Conservation (phyloP, 2,797 vertebrate species). For the Neosilurus mollespiculum region DNA sequence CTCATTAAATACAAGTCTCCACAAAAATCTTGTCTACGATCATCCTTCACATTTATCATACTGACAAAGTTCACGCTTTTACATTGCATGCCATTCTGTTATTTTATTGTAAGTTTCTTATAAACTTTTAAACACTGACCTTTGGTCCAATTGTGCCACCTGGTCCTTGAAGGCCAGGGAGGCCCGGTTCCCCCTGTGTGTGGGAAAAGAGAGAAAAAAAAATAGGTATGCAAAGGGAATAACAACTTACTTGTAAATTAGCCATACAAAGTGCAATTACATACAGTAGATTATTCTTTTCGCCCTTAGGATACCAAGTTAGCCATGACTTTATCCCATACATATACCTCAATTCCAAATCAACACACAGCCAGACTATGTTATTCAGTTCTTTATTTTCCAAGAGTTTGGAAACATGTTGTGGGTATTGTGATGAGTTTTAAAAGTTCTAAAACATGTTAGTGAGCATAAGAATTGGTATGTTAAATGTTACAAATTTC, state of each 20-base stretch:
- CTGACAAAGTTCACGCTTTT: neutral
- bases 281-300: slow-evolving; percentile 41
- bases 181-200: slow-evolving; percentile 70
- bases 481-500: too few relatives aligned
- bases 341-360: neutral
- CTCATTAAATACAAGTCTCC: neutral
- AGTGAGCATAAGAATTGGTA: neutral
- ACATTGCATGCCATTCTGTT: neutral
- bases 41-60: neutral
- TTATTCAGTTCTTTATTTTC: neutral
- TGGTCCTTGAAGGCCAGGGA: slow-evolving; percentile 61
- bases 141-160: slow-evolving; percentile 66
- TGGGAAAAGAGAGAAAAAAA: slow-evolving; percentile 50
- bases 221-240: slow-evolving; percentile 31
- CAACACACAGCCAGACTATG: neutral
- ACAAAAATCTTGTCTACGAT: slow-evolving; percentile 28
- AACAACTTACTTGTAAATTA: slow-evolving; percentile 32
- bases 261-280: slow-evolving; percentile 55
- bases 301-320: slow-evolving; percentile 17
- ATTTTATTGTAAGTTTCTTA: neutral
- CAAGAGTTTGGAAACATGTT: neutral
- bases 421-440: slow-evolving; percentile 3
- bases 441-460: neutral
- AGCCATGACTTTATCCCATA: slow-evolving; percentile 5
- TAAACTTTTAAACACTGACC: slow-evolving; percentile 61